phyloP scores from a whole-genome alignment of 2,888 invertebrate species.

The Sphaerophoria taeniata region DNA sequence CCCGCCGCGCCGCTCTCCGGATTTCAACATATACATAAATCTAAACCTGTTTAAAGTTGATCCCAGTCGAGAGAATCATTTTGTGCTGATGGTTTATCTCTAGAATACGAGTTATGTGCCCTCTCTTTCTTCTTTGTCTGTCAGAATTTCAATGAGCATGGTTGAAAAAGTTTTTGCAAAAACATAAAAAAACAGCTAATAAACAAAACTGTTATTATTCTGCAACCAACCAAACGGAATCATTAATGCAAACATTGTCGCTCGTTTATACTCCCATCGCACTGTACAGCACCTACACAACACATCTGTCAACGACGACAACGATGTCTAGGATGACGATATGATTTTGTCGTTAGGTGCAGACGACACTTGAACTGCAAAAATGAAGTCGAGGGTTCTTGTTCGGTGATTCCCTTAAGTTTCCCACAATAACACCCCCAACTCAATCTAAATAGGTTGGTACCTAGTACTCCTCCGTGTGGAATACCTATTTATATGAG shows the following conservation, averaged over 20 bases:
- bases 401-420: constrained; percentile 23
- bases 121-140: constrained; percentile 16
- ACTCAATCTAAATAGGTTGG: background rate
- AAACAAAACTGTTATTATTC: constrained; percentile 54
- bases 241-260: constrained; percentile 37
- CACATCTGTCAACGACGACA: constrained; percentile 63
- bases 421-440: background rate
- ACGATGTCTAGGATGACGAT: constrained; percentile 38
- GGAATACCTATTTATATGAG: constrained; percentile 20
- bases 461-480: background rate
- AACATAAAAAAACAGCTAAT: constrained; percentile 47
- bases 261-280: constrained; percentile 13
- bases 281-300: constrained; percentile 4
- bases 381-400: constrained; percentile 50
- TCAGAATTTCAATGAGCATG: background rate
- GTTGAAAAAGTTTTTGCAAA: constrained; percentile 14
- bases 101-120: constrained; percentile 50
- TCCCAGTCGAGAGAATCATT: constrained; percentile 64
- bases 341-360: constrained; percentile 36
- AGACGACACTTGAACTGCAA: constrained; percentile 71
- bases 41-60: constrained; percentile 68
- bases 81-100: constrained; percentile 61
- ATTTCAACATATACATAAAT: constrained; percentile 58
- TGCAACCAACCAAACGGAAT: constrained; percentile 14
- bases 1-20: background rate